Conservation (phyloP, 2,113 vertebrate species). For the Leptobrachium leishanense region DNA sequence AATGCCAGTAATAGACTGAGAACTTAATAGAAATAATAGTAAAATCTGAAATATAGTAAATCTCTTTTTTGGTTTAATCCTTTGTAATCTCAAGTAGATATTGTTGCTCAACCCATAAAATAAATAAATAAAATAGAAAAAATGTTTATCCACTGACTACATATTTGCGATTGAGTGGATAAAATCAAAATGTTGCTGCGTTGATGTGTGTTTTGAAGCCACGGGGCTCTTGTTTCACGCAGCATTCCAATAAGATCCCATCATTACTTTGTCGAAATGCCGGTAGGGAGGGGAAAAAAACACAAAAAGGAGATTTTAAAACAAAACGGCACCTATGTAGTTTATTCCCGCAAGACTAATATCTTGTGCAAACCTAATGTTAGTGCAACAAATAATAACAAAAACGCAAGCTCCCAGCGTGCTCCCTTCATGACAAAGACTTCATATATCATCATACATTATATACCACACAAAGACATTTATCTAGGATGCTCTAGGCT, state of each 20-base stretch:
- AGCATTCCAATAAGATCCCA: slow-evolving; percentile 30
- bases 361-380: slow-evolving; percentile 34
- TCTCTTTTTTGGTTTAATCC: neutral
- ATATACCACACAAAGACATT: slow-evolving; percentile 15
- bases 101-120: neutral
- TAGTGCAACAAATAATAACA: slow-evolving; percentile 36
- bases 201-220: slow-evolving; percentile 5
- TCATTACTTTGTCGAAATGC: slow-evolving; percentile 30
- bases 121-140: too few relatives aligned
- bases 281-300: neutral
- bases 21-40: neutral
- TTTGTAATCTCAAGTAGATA: slow-evolving; percentile 1
- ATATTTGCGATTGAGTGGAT: slow-evolving; percentile 20
- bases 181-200: neutral
- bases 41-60: neutral
- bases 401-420: neutral
- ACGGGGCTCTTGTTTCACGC: slow-evolving; percentile 18
- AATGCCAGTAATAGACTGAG: neutral
- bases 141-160: slow-evolving; percentile 31
- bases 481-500: slow-evolving; percentile 12
- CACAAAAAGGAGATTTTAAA: slow-evolving; percentile 17
- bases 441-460: slow-evolving; percentile 27
- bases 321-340: slow-evolving; percentile 33
- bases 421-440: slow-evolving; percentile 1
- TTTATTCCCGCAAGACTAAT: slow-evolving; percentile 27